A percentile compares a stretch with the other conserved stretches of the same genome.
Conservation (phyloP, 2,797 vertebrate genomes). For the Arnoldichthys spilopterus region DNA sequence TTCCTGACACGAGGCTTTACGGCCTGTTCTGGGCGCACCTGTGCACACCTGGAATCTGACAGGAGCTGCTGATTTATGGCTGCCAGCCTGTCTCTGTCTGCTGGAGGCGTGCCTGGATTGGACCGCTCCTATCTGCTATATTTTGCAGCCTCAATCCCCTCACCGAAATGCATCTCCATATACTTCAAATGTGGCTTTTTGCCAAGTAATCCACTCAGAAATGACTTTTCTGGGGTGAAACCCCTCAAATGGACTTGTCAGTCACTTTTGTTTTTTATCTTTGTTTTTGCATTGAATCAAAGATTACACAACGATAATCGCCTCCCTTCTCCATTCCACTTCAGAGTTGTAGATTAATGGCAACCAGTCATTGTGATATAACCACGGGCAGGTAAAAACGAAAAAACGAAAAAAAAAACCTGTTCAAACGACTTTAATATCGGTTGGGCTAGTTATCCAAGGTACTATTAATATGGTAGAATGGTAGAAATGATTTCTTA, state of each 20-base stretch:
- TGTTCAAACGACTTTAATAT: too few species aligned
- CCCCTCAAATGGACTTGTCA: neutral
- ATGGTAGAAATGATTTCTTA: too few species aligned
- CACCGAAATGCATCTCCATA: conserved; percentile 2
- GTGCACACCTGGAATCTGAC: conserved; percentile 78
- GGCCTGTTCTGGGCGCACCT: conserved; percentile 68
- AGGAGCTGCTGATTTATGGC: conserved; percentile 72
- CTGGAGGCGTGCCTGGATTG: conserved; percentile 66
- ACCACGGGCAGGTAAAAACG: neutral
- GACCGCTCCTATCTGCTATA: neutral
- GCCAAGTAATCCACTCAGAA: neutral
- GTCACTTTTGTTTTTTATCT: neutral
- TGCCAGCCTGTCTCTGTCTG: conserved; percentile 51
- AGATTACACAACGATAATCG: neutral
- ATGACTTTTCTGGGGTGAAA: neutral
- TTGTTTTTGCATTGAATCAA: neutral
- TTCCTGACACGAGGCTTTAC: conserved; percentile 75
- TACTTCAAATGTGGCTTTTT: conserved; percentile 11
- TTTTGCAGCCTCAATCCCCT: neutral
- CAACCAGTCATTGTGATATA: neutral
- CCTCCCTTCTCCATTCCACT: neutral
- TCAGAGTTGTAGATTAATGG: neutral
- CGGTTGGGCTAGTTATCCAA: too few species aligned
- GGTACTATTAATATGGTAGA: too few species aligned
- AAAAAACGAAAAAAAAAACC: neutral